These are phyloP conservation scores for Himalopsyche japonica DNA, from an alignment of 2,888 invertebrate genomes.

Conservation along the genomic window DNA sequence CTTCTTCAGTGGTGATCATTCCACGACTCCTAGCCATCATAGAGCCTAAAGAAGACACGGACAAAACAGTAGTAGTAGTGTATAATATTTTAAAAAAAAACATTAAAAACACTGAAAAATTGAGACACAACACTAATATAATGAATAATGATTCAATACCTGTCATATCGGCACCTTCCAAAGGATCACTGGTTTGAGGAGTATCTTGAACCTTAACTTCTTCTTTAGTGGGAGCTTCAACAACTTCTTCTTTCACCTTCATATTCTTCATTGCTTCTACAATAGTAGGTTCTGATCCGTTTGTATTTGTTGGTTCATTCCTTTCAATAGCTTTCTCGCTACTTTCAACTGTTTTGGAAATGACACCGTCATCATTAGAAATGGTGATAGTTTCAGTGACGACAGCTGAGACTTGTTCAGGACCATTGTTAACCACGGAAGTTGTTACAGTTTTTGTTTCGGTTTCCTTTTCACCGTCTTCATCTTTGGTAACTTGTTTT, in stretches of 20 bases:
- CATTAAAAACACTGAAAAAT: background rate
- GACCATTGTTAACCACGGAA: constrained; percentile 40
- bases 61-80: background rate
- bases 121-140: background rate
- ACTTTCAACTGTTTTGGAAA: constrained; percentile 33
- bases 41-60: constrained; percentile 55
- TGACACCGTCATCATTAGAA: constrained; percentile 42
- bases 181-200: constrained; percentile 45
- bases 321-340: constrained; percentile 34
- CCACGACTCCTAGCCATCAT: constrained; percentile 66
- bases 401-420: constrained; percentile 43
- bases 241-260: constrained; percentile 43
- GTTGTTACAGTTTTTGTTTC: constrained; percentile 49
- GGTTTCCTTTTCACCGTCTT: constrained; percentile 47
- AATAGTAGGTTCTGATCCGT: background rate
- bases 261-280: constrained; percentile 47
- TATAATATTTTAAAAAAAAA: background rate
- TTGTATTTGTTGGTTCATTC: constrained; percentile 42
- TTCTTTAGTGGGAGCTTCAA: constrained; percentile 45
- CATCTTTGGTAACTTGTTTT: constrained; percentile 50
- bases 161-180: constrained; percentile 63
- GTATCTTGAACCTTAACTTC: constrained; percentile 48
- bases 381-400: constrained; percentile 10
- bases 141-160: constrained; percentile 48
- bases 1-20: constrained; percentile 83